Conservation (phyloP, 2,888 invertebrate genomes). For the Patella pellucida region DNA sequence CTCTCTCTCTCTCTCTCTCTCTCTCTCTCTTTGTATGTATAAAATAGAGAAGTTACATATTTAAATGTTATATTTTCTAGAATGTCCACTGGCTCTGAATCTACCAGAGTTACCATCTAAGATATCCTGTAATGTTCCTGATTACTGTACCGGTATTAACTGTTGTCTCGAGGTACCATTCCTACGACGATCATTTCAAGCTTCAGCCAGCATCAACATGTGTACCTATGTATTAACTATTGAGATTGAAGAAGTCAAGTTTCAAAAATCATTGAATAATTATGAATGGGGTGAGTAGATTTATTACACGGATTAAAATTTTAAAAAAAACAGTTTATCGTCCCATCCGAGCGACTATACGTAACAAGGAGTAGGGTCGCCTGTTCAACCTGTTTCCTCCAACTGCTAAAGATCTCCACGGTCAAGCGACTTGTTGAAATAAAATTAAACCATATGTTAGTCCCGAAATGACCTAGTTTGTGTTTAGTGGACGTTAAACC, state of each 20-base stretch:
- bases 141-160: conserved; percentile 29
- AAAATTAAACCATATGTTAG: too few relatives aligned
- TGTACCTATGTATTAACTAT: conserved; percentile 28
- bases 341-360: too few relatives aligned
- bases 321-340: too few relatives aligned
- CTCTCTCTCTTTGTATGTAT: too few relatives aligned
- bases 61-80: conserved; percentile 15
- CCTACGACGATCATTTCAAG: conserved; percentile 24
- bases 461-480: too few relatives aligned
- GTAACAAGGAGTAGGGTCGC: too few relatives aligned
- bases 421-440: too few relatives aligned
- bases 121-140: conserved; percentile 22
- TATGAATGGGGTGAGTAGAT: conserved; percentile 18
- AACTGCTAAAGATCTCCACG: too few relatives aligned
- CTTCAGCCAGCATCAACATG: conserved; percentile 28
- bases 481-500: too few relatives aligned
- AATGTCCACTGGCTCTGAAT: conserved; percentile 19
- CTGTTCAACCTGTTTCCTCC: too few relatives aligned
- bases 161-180: conserved; percentile 38
- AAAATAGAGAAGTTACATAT: too few relatives aligned
- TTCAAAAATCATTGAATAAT: conserved; percentile 15
- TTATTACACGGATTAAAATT: not conserved
- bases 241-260: conserved; percentile 27
- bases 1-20: too few relatives aligned
- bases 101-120: conserved; percentile 15